Evolutionary conservation across 2,888 invertebrate genomes (phyloP).

Genomic region (Pyralis farinalis): DNA sequence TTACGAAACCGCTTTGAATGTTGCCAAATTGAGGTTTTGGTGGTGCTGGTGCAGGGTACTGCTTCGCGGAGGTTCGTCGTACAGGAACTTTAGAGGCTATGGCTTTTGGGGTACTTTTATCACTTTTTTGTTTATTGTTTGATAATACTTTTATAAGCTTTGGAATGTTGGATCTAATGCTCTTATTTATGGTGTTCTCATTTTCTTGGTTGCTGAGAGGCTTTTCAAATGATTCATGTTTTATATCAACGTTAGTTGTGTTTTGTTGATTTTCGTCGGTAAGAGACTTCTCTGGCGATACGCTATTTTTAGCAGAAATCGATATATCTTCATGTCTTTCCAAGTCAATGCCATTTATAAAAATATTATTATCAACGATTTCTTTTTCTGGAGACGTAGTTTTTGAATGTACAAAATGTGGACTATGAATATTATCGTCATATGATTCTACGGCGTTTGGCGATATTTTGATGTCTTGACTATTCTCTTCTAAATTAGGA

Average conservation of each 20-base stretch:
- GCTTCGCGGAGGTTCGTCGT: conserved; percentile 58
- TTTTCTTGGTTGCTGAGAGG: conserved; percentile 8
- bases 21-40: conserved; percentile 71
- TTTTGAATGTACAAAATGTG: conserved; percentile 1
- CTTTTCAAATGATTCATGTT: conserved; percentile 8
- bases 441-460: not conserved
- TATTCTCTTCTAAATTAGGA: not conserved
- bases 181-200: conserved; percentile 20
- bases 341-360: not conserved
- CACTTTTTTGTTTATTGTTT: conserved; percentile 49
- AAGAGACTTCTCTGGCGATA: not conserved
- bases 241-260: not conserved
- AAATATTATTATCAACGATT: not conserved
- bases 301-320: not conserved
- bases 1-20: conserved; percentile 70
- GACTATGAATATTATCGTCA: not conserved
- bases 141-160: conserved; percentile 53
- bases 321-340: not conserved
- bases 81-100: conserved; percentile 65
- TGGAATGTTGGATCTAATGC: conserved; percentile 63
- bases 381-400: conserved; percentile 3
- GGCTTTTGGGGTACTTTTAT: conserved; percentile 55
- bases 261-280: not conserved
- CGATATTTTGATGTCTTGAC: not conserved
- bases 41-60: conserved; percentile 65